These are phyloP conservation scores for Paguma larvata DNA, from an alignment of 2,797 vertebrate species.

Conservation along the genomic window DNA sequence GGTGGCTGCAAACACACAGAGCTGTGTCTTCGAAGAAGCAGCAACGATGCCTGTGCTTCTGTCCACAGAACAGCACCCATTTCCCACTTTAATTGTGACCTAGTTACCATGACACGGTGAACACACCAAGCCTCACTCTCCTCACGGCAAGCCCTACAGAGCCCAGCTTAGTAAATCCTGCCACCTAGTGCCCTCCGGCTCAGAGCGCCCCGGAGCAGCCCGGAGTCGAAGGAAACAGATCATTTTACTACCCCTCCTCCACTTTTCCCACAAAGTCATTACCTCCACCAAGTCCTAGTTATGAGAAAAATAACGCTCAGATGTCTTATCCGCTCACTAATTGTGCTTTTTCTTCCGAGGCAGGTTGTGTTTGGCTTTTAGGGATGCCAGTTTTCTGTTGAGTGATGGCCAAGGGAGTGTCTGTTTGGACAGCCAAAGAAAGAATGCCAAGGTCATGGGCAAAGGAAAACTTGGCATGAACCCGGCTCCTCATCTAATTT, in stretches of 20 bases:
- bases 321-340: background rate
- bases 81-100: background rate
- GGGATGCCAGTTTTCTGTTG: slow-evolving; percentile 63
- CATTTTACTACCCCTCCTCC: too few relatives aligned
- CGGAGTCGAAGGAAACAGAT: background rate
- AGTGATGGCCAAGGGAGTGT: slow-evolving; percentile 44
- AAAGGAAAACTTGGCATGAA: background rate
- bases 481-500: background rate
- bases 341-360: slow-evolving; percentile 7
- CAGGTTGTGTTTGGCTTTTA: slow-evolving; percentile 22
- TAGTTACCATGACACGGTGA: background rate
- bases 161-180: background rate
- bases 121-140: too few relatives aligned
- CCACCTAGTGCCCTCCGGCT: background rate
- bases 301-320: slow-evolving; percentile 42
- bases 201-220: accelerated
- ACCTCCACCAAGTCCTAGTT: background rate
- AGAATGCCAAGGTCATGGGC: background rate
- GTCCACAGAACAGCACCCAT: accelerated
- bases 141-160: accelerated
- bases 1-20: accelerated
- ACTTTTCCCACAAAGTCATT: background rate
- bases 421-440: slow-evolving; percentile 38
- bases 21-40: background rate
- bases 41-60: background rate